Percentiles rank a stretch among this genome's conserved stretches.
Conservation (phyloP, 2,113 vertebrate species). For the Callipepla californica region DNA sequence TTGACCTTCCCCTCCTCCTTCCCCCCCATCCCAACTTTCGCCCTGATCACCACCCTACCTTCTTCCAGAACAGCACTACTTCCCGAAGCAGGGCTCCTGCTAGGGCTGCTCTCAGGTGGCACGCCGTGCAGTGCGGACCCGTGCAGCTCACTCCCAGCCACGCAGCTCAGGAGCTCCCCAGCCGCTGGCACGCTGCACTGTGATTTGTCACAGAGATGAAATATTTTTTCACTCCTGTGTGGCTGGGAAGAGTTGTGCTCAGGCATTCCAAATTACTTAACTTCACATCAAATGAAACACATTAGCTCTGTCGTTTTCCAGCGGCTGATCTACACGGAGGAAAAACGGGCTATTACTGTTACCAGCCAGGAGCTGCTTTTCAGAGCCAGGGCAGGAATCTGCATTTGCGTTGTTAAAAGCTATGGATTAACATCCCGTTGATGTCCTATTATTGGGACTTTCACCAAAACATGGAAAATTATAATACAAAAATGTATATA, state of each 20-base stretch:
- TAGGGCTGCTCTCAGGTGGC: neutral
- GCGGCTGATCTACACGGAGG: neutral
- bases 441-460: constrained; percentile 17
- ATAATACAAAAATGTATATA: neutral
- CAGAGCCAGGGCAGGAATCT: neutral
- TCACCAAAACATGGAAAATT: constrained; percentile 36
- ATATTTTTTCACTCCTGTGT: neutral
- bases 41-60: neutral
- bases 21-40: neutral
- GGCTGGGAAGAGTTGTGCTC: neutral
- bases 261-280: constrained; percentile 3
- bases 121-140: neutral
- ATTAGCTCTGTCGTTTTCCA: neutral
- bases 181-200: neutral
- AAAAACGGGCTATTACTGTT: constrained; percentile 18
- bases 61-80: neutral
- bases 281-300: neutral
- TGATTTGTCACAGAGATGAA: neutral
- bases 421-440: constrained; percentile 14
- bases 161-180: neutral
- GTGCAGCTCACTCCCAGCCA: neutral
- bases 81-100: neutral
- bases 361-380: constrained; percentile 4
- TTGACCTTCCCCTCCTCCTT: neutral
- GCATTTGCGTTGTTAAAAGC: constrained; percentile 20